Conservation (phyloP, 2,888 invertebrate species). For the Plebejus anna region DNA sequence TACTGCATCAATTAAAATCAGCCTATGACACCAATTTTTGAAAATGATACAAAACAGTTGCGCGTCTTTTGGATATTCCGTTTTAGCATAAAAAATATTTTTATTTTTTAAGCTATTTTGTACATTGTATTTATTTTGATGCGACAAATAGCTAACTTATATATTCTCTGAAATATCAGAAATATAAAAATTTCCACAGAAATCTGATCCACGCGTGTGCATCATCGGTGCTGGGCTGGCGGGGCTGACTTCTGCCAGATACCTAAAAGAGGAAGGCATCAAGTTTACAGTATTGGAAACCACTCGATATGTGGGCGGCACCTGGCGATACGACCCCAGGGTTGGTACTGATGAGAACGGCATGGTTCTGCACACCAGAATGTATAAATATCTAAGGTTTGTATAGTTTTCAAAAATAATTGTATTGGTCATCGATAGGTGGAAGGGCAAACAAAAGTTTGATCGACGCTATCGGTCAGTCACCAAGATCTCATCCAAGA, state of each 20-base stretch:
- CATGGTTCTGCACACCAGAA: conserved; percentile 81
- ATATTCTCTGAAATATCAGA: neutral
- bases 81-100: no score
- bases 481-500: no score
- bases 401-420: conserved; percentile 32
- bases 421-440: neutral
- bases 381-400: conserved; percentile 84
- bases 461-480: no score
- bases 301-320: conserved; percentile 64
- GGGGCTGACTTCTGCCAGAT: conserved; percentile 61
- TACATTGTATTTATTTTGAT: no score
- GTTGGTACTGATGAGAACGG: conserved; percentile 78
- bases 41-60: no score
- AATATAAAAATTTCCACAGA: neutral
- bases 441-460: no score
- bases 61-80: no score
- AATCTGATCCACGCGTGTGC: conserved; percentile 53
- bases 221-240: conserved; percentile 69
- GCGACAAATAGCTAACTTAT: no score
- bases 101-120: no score
- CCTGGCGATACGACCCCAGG: conserved; percentile 70
- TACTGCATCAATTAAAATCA: no score
- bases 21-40: no score
- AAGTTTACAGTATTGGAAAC: conserved; percentile 64
- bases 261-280: conserved; percentile 62